A percentile compares a stretch with the other conserved stretches of the same genome.
These are phyloP conservation scores for Rhagoletis pomonella DNA, from an alignment of 1,140 invertebrate species.

Conservation along the genomic window DNA sequence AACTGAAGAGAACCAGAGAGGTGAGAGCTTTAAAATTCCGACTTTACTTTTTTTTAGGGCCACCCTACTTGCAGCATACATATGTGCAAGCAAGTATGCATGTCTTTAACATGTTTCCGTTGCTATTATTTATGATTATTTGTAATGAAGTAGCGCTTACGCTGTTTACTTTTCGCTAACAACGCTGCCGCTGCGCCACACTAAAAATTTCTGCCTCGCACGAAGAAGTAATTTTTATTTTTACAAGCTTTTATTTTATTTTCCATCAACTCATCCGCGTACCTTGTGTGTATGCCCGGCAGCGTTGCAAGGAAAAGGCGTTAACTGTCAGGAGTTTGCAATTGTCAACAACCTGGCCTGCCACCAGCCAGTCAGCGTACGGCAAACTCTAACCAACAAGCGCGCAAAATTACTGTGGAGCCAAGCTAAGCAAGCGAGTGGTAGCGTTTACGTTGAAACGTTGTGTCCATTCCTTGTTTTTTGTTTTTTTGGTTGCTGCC, in stretches of 20 bases:
- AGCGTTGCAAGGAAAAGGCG: slow-evolving; percentile 46
- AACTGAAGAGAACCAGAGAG: too few species aligned
- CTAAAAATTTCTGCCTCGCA: not conserved
- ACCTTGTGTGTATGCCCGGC: not conserved
- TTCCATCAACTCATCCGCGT: not conserved
- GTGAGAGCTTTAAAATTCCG: too few species aligned
- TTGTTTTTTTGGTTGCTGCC: too few species aligned
- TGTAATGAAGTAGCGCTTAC: slow-evolving; percentile 36
- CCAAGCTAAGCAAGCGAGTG: not conserved
- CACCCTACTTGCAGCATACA: too few species aligned
- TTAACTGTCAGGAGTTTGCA: slow-evolving; percentile 51
- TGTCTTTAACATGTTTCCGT: not conserved
- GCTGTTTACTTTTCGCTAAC: not conserved
- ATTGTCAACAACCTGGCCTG: slow-evolving; percentile 43
- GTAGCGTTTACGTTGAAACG: not conserved
- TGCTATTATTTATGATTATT: too few species aligned
- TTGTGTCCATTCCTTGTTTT: not conserved
- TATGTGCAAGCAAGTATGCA: not conserved
- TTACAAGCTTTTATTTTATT: too few species aligned
- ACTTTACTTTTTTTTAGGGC: too few species aligned
- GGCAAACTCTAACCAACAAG: not conserved
- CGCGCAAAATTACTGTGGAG: not conserved
- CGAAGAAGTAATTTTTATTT: not conserved
- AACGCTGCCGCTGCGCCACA: not conserved
- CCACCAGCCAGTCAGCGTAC: too few species aligned